phyloP scores from a whole-genome alignment of 1,140 invertebrate genomes.

The Cydia splendana region DNA sequence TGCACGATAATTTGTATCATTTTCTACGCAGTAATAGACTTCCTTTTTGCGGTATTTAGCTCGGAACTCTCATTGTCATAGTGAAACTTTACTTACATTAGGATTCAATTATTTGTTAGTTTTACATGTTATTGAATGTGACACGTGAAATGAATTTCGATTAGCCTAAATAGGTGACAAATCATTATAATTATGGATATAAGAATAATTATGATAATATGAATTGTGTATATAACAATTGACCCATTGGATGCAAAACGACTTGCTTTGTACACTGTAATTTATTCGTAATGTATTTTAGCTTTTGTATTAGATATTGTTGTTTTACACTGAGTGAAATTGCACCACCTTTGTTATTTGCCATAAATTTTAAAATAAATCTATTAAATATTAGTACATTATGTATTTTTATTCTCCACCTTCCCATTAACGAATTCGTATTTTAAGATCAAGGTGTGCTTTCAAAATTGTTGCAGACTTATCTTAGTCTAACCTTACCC shows the following conservation, averaged over 20 bases:
- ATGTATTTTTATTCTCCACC: background rate
- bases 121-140: background rate
- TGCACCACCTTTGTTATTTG: slow-evolving; percentile 39
- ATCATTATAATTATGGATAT: slow-evolving; percentile 22
- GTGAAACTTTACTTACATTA: too few species aligned
- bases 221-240: slow-evolving; percentile 21
- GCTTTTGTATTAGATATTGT: slow-evolving; percentile 13
- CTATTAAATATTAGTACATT: slow-evolving; percentile 35
- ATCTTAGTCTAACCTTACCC: too few species aligned
- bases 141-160: background rate
- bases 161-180: slow-evolving; percentile 18
- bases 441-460: background rate
- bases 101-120: too few species aligned
- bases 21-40: too few species aligned
- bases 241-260: slow-evolving; percentile 29
- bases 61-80: too few species aligned
- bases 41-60: too few species aligned
- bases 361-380: slow-evolving; percentile 47
- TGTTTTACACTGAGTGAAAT: slow-evolving; percentile 35
- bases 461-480: too few species aligned
- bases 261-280: slow-evolving; percentile 34
- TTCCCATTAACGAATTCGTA: background rate
- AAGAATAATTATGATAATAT: slow-evolving; percentile 22
- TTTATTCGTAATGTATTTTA: slow-evolving; percentile 37
- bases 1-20: too few species aligned